Conservation (phyloP, 2,797 vertebrate genomes). For the Macropus fuliginosus region DNA sequence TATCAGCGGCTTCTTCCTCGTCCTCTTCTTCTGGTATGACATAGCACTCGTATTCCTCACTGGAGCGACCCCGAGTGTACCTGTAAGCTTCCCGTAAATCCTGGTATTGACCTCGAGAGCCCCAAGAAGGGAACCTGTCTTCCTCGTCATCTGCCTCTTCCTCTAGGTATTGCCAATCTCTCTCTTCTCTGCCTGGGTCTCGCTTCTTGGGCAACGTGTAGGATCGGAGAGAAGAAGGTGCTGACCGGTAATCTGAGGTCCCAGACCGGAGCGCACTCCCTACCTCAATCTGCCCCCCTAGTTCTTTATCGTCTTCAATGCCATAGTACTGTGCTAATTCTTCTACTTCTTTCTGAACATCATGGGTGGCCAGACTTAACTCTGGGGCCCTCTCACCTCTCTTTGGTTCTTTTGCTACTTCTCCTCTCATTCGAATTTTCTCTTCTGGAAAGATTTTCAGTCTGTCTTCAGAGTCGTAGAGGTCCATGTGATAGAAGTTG, state of each 20-base stretch:
- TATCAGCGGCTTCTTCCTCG: slow-evolving; percentile 79
- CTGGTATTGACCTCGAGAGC: slow-evolving; percentile 66
- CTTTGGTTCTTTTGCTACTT: slow-evolving; percentile 40
- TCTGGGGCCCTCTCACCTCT: slow-evolving; percentile 49
- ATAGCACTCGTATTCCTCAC: slow-evolving; percentile 74
- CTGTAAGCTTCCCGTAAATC: slow-evolving; percentile 72
- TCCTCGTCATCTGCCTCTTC: slow-evolving; percentile 57
- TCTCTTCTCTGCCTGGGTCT: slow-evolving; percentile 59
- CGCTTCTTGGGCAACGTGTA: slow-evolving; percentile 43
- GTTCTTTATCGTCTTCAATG: slow-evolving; percentile 81
- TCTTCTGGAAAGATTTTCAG: slow-evolving; percentile 88
- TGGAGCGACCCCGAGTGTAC: slow-evolving; percentile 65
- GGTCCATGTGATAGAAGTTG: slow-evolving; percentile 87
- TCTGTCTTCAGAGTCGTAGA: slow-evolving; percentile 86
- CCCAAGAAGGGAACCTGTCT: neutral
- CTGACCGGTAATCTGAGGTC: slow-evolving; percentile 46
- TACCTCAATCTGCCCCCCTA: slow-evolving; percentile 72
- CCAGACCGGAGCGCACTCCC: slow-evolving; percentile 37
- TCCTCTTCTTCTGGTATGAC: slow-evolving; percentile 77
- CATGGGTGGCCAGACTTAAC: slow-evolving; percentile 30
- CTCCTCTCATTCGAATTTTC: slow-evolving; percentile 69
- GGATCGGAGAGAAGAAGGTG: neutral
- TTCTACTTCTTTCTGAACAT: slow-evolving; percentile 80
- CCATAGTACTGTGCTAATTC: slow-evolving; percentile 81
- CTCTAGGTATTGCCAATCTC: neutral